Base-by-base conservation (phyloP, 2,888 invertebrate species). In the Tridacna crocea region DNA sequence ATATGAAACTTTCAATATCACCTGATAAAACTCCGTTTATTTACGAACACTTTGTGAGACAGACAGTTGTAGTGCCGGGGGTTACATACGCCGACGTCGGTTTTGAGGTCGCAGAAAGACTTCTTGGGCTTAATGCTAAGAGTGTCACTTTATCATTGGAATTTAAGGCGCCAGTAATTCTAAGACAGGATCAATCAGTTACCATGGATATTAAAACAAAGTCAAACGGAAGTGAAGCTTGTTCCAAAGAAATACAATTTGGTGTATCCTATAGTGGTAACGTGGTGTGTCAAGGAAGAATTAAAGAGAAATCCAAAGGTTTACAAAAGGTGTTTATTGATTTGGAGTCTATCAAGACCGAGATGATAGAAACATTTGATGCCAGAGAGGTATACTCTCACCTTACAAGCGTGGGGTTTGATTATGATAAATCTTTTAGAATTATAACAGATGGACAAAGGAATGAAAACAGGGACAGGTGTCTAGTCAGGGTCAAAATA, bases 41-140 rank as follows among this genome's bases (percentile, higher is more conserved):
- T 12, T 90, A 80, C 70, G 79, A 85, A 13, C 90, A 90, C 73
- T 47, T 73, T n/a, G 82, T 90, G 0, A 68, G 65, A 0, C 84
- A 75, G 0, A 82, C 48, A 22, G 72, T 84, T 24, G 47, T 89
- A 15, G 81, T 89, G 2, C 90, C 87, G 4, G 88, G 88, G 8
- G 82, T 87, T 6, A 58, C 84, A 17, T 87, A 87, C 66, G 84
- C 72, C 6, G 89, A 89, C 27, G 80, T 82, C 0, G 85, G 78
- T 2, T 66, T 88, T 11, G 84, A 82, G 55, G 47, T 87, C 2
- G 87, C 80, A 55, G 65, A 58, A 77, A 26, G 47, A 22, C 11
- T 48, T 60, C 27, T 77, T 17, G 24, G 47, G 24, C 6, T 26
- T 10, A 22, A 58, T 12, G 19, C n/a, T 15, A n/a, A 77, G 1